These are phyloP conservation scores for Neodontobutis hainanensis DNA, from an alignment of 2,113 vertebrate species.

Conservation along the genomic window DNA sequence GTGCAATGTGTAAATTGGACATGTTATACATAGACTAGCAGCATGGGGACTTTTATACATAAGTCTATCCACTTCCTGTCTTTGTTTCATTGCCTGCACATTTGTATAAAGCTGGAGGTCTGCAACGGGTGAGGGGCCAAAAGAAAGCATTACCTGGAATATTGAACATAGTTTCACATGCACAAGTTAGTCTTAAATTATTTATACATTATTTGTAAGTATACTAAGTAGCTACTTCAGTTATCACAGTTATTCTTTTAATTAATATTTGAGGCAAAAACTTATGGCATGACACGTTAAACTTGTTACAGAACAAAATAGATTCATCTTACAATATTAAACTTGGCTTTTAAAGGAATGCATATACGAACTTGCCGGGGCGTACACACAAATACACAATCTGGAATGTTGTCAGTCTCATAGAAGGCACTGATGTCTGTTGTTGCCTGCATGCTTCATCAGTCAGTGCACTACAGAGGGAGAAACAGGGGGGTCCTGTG, in stretches of 20 bases:
- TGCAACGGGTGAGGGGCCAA: conserved; percentile 38
- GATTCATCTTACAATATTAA: conserved; percentile 27
- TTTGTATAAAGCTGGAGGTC: conserved; percentile 52
- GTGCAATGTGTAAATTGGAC: not conserved
- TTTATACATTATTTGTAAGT: too few species aligned
- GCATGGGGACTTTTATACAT: conserved; percentile 33
- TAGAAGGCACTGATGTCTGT: conserved; percentile 47
- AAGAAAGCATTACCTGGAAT: conserved; percentile 52
- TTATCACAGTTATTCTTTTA: too few species aligned
- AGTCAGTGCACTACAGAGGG: conserved; percentile 50
- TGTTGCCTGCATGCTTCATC: conserved; percentile 60
- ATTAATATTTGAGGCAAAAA: too few species aligned
- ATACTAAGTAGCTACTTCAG: too few species aligned
- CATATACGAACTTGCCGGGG: conserved; percentile 22
- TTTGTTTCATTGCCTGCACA: conserved; percentile 67
- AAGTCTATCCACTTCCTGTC: conserved; percentile 64
- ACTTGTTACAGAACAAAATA: not conserved
- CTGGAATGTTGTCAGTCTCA: conserved; percentile 48
- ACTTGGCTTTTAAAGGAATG: conserved; percentile 21
- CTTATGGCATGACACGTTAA: too few species aligned
- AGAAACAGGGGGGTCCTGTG: conserved; percentile 66
- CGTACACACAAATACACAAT: conserved; percentile 20
- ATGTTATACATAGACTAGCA: conserved; percentile 1
- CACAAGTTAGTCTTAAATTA: too few species aligned
- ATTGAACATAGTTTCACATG: too few species aligned